Base-by-base conservation (phyloP, 2,888 invertebrate species). In the Prosopocoilus inquinatus region DNA sequence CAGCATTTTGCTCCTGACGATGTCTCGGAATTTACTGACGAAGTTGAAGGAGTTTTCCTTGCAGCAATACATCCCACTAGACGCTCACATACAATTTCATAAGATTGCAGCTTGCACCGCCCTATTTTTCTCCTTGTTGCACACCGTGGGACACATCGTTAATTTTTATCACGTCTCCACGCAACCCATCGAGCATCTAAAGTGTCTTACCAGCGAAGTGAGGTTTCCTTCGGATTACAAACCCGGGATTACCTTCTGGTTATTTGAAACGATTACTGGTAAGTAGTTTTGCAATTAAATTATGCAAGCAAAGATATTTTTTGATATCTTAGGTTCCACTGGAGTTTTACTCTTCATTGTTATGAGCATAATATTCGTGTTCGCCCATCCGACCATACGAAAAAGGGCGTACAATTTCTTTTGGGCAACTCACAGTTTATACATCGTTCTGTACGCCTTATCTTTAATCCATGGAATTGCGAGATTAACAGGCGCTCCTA, bases 101-200 rank as follows among this genome's bases (percentile, higher is more conserved):
- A 96, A 96, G 79, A 95, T 97, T 51, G 94, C 94, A 0, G 97
- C 96, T 0, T 91, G 94, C 66, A 96, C 96, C 0, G 96, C 94
- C 0, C 79, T 95, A 0, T 94, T 96, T 78, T 96, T 96, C 78
- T 93, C 95, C 0, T 79, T 96, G 1, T 80, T 96, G 0, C 96
- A 97, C 72, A 92, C 95, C 0, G 88, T 94, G 2, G 96, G 96
- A 0, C 97, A 97, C 70, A 90, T 96, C 73, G 93, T 97, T 33
- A 97, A 97, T 78, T 97, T 97, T 78, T 97, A 97, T 75, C 96
- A 97, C 71, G 92, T 97, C 0, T 95, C 95, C 3, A 96, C 96
- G 0, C 97, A 97, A 71, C 94, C 96, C 0, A 83, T 95, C 1
- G 95, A 94, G 69, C 94, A 97, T 76, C 79, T 97, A 1, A 84